Percentiles rank a stretch among this genome's conserved stretches.
Evolutionary conservation across 2,113 vertebrate genomes (phyloP).

Genomic region (Corydoras maculifer): DNA sequence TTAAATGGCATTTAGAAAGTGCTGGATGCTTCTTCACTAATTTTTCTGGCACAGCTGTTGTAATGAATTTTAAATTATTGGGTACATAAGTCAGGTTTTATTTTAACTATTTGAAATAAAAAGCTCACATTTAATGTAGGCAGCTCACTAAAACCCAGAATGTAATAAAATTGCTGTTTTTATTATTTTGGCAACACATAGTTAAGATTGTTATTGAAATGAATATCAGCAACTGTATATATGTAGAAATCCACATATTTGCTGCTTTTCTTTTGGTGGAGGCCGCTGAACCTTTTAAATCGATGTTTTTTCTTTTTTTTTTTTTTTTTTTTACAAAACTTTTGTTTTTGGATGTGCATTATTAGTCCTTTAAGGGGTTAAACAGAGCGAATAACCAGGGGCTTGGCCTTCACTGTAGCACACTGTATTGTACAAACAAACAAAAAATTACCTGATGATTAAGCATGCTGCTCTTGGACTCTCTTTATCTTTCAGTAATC

Average conservation of each 20-base stretch:
- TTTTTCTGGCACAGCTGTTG: too few relatives aligned
- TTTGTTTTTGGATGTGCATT: too few relatives aligned
- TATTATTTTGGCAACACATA: slow-evolving; percentile 13
- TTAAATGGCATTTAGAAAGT: too few relatives aligned
- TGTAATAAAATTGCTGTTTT: slow-evolving; percentile 17
- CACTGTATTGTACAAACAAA: not conserved
- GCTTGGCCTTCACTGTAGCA: not conserved
- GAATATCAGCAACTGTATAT: slow-evolving; percentile 8
- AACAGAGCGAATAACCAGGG: not conserved
- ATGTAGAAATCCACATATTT: not conserved
- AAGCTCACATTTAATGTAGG: slow-evolving; percentile 25
- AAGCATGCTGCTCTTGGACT: not conserved
- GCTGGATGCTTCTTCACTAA: too few relatives aligned
- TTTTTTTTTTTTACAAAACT: too few relatives aligned
- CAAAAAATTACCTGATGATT: not conserved
- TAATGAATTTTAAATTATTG: not conserved
- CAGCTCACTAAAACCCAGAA: slow-evolving; percentile 6
- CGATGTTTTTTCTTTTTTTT: too few relatives aligned
- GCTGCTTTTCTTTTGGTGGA: too few relatives aligned
- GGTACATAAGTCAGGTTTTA: not conserved
- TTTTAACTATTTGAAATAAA: slow-evolving; percentile 5
- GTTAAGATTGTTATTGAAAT: slow-evolving; percentile 7
- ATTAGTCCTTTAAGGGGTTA: too few relatives aligned
- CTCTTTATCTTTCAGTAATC: not conserved
- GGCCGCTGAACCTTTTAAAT: too few relatives aligned